Base-by-base conservation (phyloP, 2,888 invertebrate species). In the Helicoverpa assulta region DNA sequence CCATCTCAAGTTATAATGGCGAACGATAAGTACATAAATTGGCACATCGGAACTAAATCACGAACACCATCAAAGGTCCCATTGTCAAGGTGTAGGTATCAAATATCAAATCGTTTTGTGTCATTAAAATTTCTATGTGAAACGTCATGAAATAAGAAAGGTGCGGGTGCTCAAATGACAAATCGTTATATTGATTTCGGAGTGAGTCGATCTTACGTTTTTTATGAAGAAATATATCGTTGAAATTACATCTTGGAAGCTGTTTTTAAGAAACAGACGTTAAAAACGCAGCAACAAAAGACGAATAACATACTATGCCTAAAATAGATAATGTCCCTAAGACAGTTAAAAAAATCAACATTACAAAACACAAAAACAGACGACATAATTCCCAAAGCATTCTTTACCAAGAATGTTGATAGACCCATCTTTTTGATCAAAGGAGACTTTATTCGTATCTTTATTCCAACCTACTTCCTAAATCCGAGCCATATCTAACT, bases 21-120 rank as follows among this genome's bases (percentile, higher is more conserved):
- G 53, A 70, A 67, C 56, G 61, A 64, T 60, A n/a, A n/a, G n/a
- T n/a, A 37, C 33, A 51, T 73, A 78, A 80, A n/a, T 82, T 80
- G 78, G 75, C 51, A 60, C 57, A 68, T 68, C 70, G 70, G 54
- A 43, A 59, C 52, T 62, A 77, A 57, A 60, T 76, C 77, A 79
- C 77, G 79, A 73, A 69, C 68, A 21, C 56, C 71, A 66, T 72
- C 56, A 71, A 62, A 54, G 33, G 40, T 50, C 53, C 74, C 58
- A 82, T 79, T 82, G 80, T 81, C 40, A 50, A 53, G 37, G 52
- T 70, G 54, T 53, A 47, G 55, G 58, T 47, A 57, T 76, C 78
- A 29, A 72, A 67, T 78, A 58, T 43, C 68, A 65, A 18, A 61
- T 12, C 4, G 33, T 52, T 60, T 68, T 61, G 43, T 21, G 54